Base-by-base conservation (phyloP, 2,113 vertebrate genomes). In the Orthochromis indermauri region DNA sequence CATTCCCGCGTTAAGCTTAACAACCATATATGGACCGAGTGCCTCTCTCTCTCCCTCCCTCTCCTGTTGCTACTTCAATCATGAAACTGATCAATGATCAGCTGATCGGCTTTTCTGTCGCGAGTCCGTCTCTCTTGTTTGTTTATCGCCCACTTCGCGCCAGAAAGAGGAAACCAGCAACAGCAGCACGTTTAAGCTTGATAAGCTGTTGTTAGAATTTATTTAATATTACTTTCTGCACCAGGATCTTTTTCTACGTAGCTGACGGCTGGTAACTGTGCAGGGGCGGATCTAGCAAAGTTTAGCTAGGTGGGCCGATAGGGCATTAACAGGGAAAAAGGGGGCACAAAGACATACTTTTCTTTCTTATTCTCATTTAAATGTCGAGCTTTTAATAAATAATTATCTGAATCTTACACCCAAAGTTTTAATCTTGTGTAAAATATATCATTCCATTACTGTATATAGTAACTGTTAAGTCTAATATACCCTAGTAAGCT, bases 51-150 rank as follows among this genome's bases (percentile, higher is more conserved):
- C 19, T 1, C 5, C 0, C 35, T 10, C 35, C 35, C 35, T 51
- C 49, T 53, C 49, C 3, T 51, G 49, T 0, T 10, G 49, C 17
- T 51, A 10, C 17, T 51, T 51, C 49, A 51, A 10, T 9, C 33
- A 0, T 51, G 17, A 51, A 51, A 51, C 49, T 10, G 17, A 10
- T 51, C 1, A 51, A n/a, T 51, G 49, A 51, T 51, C 49, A n/a
- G 17, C 49, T 51, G 17, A 51, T n/a, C 0, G 1, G 49, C 3
- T 51, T 51, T 19, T 51, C 47, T 0, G 47, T 19, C 0, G 3
- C 0, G 8, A 51, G 0, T 51, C 47, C 0, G 1, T 51, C 47
- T 51, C 47, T 51, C 47, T 1, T 51, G 8, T 0, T 51, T 5
- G 17, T 19, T 10, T 51, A 3, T 51, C 0, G 3, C 4, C 8